Evolutionary conservation across 64 coral and sea anemone genomes (phyloP).

Genomic region (Stichodactyla mertensii): DNA sequence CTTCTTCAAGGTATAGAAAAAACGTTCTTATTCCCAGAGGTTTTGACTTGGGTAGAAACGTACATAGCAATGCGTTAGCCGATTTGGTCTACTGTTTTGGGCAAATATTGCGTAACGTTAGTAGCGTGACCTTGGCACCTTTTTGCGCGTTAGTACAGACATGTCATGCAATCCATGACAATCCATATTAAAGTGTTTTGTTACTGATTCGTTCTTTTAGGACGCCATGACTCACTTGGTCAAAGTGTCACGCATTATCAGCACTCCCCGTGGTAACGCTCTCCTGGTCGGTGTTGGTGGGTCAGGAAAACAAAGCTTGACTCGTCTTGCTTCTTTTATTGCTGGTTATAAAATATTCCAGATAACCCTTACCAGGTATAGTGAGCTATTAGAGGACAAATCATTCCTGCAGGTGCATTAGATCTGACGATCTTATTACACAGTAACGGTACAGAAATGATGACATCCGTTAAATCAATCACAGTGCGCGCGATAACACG

Average conservation of each 20-base stretch:
- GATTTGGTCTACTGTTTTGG: too few relatives aligned
- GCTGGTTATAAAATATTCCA: slow-evolving; percentile 96
- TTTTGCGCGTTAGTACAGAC: too few relatives aligned
- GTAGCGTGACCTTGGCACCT: neutral
- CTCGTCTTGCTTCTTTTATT: slow-evolving; percentile 87
- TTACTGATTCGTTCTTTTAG: slow-evolving; percentile 30
- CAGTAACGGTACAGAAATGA: too few relatives aligned
- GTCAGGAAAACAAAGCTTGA: slow-evolving; percentile 97
- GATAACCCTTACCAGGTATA: slow-evolving; percentile 92
- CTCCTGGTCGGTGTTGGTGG: slow-evolving; percentile 92
- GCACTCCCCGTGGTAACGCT: slow-evolving; percentile 95
- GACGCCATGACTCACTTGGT: slow-evolving; percentile 95
- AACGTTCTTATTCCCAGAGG: too few relatives aligned
- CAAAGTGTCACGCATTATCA: slow-evolving; percentile 97
- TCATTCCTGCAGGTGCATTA: too few relatives aligned
- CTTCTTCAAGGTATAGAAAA: slow-evolving; percentile 77
- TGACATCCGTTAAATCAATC: too few relatives aligned
- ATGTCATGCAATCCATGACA: too few relatives aligned
- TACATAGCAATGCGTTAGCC: too few relatives aligned
- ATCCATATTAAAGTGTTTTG: neutral
- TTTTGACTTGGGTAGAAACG: too few relatives aligned
- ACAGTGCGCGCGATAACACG: too few relatives aligned
- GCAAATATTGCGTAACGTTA: neutral
- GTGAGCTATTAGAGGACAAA: neutral
- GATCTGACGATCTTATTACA: too few relatives aligned